Evolutionary conservation across 2,797 vertebrate species (phyloP).

Genomic region (Poliocrania exsul): DNA sequence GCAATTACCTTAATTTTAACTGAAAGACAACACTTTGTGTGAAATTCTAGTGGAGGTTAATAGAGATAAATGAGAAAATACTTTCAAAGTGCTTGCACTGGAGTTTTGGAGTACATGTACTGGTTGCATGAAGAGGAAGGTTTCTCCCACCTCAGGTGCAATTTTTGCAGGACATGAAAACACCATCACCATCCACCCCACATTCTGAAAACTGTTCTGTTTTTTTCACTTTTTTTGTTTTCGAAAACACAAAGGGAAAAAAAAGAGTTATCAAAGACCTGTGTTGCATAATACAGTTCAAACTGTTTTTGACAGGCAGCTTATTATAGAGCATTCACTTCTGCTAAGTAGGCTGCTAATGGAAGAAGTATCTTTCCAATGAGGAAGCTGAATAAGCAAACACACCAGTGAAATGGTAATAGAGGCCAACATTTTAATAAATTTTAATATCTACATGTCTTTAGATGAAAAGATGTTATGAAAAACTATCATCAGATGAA

Average conservation of each 20-base stretch:
- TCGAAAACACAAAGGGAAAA: background rate
- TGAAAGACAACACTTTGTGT: background rate
- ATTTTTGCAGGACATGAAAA: background rate
- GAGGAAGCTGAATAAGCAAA: background rate
- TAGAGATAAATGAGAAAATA: background rate
- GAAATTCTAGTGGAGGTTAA: background rate
- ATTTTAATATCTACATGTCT: background rate
- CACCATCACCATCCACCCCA: background rate
- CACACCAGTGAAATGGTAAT: background rate
- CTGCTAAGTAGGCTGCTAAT: background rate
- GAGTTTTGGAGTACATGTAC: background rate
- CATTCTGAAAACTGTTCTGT: background rate
- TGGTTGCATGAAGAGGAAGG: background rate
- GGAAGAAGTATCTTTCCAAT: background rate
- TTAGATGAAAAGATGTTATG: background rate
- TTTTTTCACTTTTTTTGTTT: background rate
- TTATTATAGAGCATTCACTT: background rate
- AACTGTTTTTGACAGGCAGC: background rate
- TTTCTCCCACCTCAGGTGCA: background rate
- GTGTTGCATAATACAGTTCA: background rate
- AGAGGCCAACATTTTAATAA: background rate
- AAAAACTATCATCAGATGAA: background rate
- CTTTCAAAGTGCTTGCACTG: background rate
- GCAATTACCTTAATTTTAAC: background rate
- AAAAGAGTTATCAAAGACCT: background rate